Percentiles rank a stretch among this genome's conserved stretches.
These are phyloP conservation scores for Phaetusa simplex DNA, from an alignment of 2,113 vertebrate genomes.

Conservation along the genomic window DNA sequence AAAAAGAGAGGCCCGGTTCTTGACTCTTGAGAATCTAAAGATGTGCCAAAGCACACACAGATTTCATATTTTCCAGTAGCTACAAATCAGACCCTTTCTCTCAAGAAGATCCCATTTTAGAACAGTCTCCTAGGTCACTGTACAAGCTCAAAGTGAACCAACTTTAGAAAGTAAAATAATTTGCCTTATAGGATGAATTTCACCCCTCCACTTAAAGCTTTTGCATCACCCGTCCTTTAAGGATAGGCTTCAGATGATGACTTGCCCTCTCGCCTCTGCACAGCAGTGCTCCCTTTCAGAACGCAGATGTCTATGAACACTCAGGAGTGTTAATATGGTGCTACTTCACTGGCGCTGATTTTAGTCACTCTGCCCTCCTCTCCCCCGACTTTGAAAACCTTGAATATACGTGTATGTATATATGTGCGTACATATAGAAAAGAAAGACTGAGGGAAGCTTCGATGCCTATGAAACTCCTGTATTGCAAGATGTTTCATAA, in stretches of 20 bases:
- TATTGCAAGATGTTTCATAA: not conserved
- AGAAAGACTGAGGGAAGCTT: not conserved
- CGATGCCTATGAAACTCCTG: not conserved
- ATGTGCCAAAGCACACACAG: conserved; percentile 65
- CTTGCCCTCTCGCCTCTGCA: not conserved
- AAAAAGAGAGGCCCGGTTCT: not conserved
- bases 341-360: not conserved
- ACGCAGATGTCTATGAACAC: not conserved
- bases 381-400: not conserved
- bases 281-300: not conserved
- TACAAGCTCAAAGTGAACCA: not conserved
- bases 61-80: conserved; percentile 70
- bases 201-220: not conserved
- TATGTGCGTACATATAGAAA: too few species aligned
- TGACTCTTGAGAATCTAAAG: conserved; percentile 35
- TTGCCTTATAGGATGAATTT: conserved; percentile 32
- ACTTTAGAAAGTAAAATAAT: conserved; percentile 16
- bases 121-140: conserved; percentile 32
- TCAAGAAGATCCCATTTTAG: conserved; percentile 53
- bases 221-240: not conserved
- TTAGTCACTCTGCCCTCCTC: not conserved
- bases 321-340: rapidly evolving
- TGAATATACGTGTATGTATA: rapidly evolving
- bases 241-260: not conserved
- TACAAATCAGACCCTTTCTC: conserved; percentile 48